A percentile compares a stretch with the other conserved stretches of the same genome.
phyloP scores from a whole-genome alignment of 2,888 invertebrate genomes.

The Crioceris asparagi region DNA sequence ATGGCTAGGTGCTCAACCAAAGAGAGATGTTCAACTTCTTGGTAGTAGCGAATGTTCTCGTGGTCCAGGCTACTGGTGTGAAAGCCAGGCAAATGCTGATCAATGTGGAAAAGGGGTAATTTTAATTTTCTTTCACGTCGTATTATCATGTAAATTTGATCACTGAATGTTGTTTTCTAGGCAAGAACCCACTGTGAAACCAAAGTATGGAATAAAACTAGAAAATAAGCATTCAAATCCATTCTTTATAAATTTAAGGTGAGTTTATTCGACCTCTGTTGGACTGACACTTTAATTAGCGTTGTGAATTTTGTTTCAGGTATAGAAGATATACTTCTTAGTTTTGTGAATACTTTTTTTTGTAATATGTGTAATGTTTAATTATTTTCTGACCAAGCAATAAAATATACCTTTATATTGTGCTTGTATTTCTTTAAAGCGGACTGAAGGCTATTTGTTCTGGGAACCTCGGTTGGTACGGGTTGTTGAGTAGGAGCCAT shows the following conservation, averaged over 20 bases:
- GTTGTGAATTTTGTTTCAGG: too few relatives aligned
- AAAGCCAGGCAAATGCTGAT: constrained; percentile 37
- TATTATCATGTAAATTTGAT: too few relatives aligned
- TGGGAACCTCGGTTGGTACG: constrained; percentile 52
- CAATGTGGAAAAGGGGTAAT: constrained; percentile 42
- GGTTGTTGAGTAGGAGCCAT: constrained; percentile 64
- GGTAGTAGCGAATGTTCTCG: not conserved
- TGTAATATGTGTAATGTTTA: not conserved
- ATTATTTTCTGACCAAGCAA: too few relatives aligned
- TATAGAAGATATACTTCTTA: not conserved
- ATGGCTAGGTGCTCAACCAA: not conserved
- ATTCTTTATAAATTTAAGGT: too few relatives aligned
- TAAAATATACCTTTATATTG: not conserved
- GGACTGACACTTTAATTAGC: too few relatives aligned
- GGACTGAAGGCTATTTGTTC: constrained; percentile 29
- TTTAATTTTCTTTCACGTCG: too few relatives aligned
- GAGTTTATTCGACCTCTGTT: too few relatives aligned
- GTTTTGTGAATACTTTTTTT: not conserved
- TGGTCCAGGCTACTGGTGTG: constrained; percentile 61
- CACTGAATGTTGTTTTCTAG: constrained; percentile 6
- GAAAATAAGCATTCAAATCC: too few relatives aligned
- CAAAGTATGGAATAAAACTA: constrained; percentile 14
- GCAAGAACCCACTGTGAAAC: constrained; percentile 10
- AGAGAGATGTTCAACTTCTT: not conserved
- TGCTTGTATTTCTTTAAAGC: constrained; percentile 21